phyloP scores from a whole-genome alignment of 2,888 invertebrate genomes.

The Leptogaster cylindrica region DNA sequence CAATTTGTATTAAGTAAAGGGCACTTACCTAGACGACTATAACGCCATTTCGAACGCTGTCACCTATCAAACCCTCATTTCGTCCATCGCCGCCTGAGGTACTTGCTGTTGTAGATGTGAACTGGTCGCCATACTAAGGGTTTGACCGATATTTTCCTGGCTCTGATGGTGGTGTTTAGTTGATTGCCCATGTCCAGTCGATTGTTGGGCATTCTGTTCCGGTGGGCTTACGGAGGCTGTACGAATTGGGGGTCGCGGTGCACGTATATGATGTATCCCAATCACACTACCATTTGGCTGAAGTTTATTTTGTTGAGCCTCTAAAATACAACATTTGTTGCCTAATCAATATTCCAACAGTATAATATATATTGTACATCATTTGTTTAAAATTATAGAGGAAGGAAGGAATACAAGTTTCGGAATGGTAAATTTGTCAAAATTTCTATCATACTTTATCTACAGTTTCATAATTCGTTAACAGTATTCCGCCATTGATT shows the following conservation, averaged over 20 bases:
- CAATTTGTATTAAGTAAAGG: no score
- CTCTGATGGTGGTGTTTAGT: constrained; percentile 40
- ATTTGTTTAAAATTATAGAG: background rate
- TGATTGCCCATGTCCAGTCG: constrained; percentile 37
- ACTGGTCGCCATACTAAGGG: constrained; percentile 59
- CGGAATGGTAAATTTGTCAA: constrained; percentile 19
- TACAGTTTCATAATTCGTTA: background rate
- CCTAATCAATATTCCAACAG: constrained; percentile 46
- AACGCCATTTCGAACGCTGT: constrained; percentile 62
- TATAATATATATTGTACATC: background rate
- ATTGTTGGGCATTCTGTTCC: constrained; percentile 19
- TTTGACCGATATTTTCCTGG: constrained; percentile 60
- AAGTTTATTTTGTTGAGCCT: constrained; percentile 55
- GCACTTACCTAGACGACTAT: constrained; percentile 61
- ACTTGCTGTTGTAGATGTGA: constrained; percentile 66
- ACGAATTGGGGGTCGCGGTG: constrained; percentile 61
- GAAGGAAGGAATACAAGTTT: background rate
- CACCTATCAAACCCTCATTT: constrained; percentile 86
- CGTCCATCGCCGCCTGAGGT: constrained; percentile 84
- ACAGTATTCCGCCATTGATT: background rate
- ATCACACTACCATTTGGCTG: constrained; percentile 59
- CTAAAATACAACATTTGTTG: constrained; percentile 46
- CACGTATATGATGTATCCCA: constrained; percentile 58
- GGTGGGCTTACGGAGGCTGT: constrained; percentile 55
- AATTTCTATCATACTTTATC: background rate